These are phyloP conservation scores for Trichonephila clavipes DNA, from an alignment of 1,140 invertebrate species.

Conservation along the genomic window DNA sequence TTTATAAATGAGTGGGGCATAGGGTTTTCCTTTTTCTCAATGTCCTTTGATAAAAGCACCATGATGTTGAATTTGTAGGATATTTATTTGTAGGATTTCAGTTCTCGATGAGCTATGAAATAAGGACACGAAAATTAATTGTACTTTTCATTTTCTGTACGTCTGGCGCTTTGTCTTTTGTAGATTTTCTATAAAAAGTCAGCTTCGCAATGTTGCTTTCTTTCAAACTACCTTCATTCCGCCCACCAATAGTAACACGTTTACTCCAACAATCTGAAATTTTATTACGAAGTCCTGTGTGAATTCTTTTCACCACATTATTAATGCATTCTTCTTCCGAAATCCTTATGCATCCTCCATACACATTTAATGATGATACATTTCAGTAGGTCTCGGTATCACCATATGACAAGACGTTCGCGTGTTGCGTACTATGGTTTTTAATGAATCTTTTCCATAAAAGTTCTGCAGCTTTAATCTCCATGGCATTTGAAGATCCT, in stretches of 20 bases:
- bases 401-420: not conserved
- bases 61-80: not conserved
- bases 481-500: not conserved
- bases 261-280: not conserved
- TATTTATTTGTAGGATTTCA: not conserved
- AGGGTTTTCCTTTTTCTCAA: not conserved
- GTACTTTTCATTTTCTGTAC: not conserved
- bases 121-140: slow-evolving; percentile 15
- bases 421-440: not conserved
- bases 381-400: not conserved
- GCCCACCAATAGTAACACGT: not conserved
- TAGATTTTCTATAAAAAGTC: slow-evolving; percentile 12
- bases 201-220: not conserved
- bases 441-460: not conserved
- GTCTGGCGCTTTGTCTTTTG: not conserved
- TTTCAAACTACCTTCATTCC: not conserved
- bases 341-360: not conserved
- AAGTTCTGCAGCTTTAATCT: not conserved
- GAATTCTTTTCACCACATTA: not conserved
- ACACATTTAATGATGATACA: not conserved
- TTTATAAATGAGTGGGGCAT: not conserved
- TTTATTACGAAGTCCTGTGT: not conserved
- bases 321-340: not conserved
- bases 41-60: not conserved
- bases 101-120: slow-evolving; percentile 9